Evolutionary conservation across 2,797 vertebrate genomes (phyloP), one percentile per base, ranked within the genome.

Genomic region (Synanceia verrucosa): DNA sequence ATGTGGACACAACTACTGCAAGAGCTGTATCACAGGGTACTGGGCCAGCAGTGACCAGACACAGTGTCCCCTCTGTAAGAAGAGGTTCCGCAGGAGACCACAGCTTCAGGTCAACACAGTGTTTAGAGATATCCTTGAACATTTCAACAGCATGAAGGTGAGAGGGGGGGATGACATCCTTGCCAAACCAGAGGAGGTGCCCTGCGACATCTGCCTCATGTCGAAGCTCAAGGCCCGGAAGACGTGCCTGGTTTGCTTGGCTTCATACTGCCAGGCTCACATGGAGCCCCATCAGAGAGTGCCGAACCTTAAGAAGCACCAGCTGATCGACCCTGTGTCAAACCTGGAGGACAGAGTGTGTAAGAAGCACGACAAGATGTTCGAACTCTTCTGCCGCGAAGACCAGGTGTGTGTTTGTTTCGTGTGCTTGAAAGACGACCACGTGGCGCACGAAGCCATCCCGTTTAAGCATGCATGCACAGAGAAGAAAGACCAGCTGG

Each of bases 1-100:
- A n/a, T 85, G 85, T 55, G 87, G 85, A 76, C 85, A 88, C 78
- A 88, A 85, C 81, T 88, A 62, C 64, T 88, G 87, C 33, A 80
- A 80, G 69, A 4, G 31, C 3, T 87, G 85, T 26, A 81, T 87
- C 47, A 84, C 66, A 9, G 55, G 3, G 4, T 81, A 80, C 76
- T 87, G 85, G 87, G 26, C 11, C 62, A 65, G 18, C 69, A 73
- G 18, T 10, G 3, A 1, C 12, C 24, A 6, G 6, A 28, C 3
- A 1, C 53, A 72, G 34, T 89, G 85, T 52, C 87, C 85, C 3
- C 51, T 87, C 29, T 89, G 85, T 18, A 70, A 51, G 48, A 51
- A 53, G 36, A 65, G 0, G 21, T 85, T 86, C 21, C 7, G 2
- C 19, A 37, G 8, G 1, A 78, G 29, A 24, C 80, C 76, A 2